These are phyloP conservation scores for Uria aalge DNA, from an alignment of 2,113 vertebrate genomes.

Conservation along the genomic window DNA sequence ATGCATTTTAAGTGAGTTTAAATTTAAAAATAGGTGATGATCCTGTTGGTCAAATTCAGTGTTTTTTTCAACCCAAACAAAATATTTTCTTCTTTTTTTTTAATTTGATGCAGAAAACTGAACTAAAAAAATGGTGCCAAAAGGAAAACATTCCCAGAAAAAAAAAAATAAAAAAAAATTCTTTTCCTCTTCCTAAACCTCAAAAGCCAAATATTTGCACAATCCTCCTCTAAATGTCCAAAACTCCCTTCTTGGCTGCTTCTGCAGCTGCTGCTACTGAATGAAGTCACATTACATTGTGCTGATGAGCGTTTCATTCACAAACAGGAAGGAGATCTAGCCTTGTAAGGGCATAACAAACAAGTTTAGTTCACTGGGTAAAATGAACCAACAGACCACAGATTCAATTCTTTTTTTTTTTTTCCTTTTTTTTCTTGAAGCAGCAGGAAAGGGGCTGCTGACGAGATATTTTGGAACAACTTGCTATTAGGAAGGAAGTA, in stretches of 20 bases:
- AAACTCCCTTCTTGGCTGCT: background rate
- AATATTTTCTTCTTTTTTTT: background rate
- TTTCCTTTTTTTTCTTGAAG: background rate
- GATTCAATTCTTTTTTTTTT: background rate
- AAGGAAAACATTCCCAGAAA: background rate
- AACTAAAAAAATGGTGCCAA: background rate
- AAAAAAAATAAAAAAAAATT: background rate
- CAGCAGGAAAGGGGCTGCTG: conserved; percentile 66
- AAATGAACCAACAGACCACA: conserved; percentile 48
- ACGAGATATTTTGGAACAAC: conserved; percentile 75
- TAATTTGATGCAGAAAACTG: background rate
- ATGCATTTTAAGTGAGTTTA: background rate
- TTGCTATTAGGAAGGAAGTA: conserved; percentile 77
- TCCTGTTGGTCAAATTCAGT: background rate
- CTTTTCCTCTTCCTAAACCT: background rate
- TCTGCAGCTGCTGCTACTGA: conserved; percentile 1
- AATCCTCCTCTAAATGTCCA: background rate
- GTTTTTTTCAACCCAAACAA: background rate
- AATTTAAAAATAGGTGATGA: background rate
- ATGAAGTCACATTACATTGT: conserved; percentile 9
- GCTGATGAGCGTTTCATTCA: conserved; percentile 36
- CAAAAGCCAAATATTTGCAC: conserved; percentile 25
- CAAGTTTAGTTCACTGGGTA: conserved; percentile 14
- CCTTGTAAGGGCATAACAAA: conserved; percentile 38
- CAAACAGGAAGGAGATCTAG: conserved; percentile 24